Percentiles rank a stretch among this genome's conserved stretches.
These are phyloP conservation scores for Sebastes taczanowskii DNA, from an alignment of 2,797 vertebrate genomes.

Conservation along the genomic window DNA sequence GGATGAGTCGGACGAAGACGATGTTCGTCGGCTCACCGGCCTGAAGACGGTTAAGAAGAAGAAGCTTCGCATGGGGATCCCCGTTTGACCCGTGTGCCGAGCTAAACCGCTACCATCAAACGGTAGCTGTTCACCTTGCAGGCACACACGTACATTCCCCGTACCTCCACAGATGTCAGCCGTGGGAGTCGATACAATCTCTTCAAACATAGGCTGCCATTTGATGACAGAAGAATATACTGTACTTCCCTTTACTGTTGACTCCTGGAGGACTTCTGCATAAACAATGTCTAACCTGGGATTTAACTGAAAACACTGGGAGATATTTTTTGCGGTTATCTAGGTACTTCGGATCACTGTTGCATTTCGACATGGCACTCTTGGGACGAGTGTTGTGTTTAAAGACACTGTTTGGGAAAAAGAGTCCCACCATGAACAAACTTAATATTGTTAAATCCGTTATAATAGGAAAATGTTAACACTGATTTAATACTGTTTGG, in stretches of 20 bases:
- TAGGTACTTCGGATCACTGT: slow-evolving; percentile 25
- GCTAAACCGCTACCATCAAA: background rate
- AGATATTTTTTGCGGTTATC: slow-evolving; percentile 2
- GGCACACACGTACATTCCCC: slow-evolving; percentile 19
- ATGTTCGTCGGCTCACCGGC: slow-evolving; percentile 88
- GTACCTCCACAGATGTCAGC: slow-evolving; percentile 13
- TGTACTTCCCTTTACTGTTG: slow-evolving; percentile 12
- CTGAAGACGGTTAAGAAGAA: slow-evolving; percentile 94
- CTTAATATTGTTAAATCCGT: slow-evolving; percentile 12
- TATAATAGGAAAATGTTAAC: slow-evolving; percentile 27
- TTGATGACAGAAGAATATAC: slow-evolving; percentile 1
- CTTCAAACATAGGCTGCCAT: background rate
- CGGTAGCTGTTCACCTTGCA: slow-evolving; percentile 25
- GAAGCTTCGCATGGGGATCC: slow-evolving; percentile 95
- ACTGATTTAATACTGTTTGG: slow-evolving; percentile 32
- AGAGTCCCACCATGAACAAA: background rate
- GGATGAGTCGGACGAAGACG: slow-evolving; percentile 97
- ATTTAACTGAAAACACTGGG: slow-evolving; percentile 5
- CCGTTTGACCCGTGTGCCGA: slow-evolving; percentile 85
- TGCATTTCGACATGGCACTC: slow-evolving; percentile 17
- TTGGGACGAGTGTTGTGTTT: background rate
- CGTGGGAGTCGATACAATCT: background rate
- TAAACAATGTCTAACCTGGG: slow-evolving; percentile 10
- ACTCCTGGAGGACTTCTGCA: slow-evolving; percentile 17
- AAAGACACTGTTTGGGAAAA: background rate